phyloP scores from a whole-genome alignment of 35 echinoderm and acorn worm genomes.

The Heliocidaris tuberculata region DNA sequence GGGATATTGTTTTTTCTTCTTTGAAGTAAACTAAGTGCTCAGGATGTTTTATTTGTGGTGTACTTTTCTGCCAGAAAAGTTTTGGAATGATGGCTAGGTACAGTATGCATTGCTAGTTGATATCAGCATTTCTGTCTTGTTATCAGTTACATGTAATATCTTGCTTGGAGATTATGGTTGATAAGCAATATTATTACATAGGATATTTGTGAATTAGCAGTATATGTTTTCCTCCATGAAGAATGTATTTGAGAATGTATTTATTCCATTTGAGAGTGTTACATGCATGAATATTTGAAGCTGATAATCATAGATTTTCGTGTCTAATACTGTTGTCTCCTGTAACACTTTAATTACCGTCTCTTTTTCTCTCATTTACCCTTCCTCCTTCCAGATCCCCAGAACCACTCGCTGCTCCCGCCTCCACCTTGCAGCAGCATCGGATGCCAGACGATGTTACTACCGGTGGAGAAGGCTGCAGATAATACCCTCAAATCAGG shows the following conservation, averaged over 20 bases:
- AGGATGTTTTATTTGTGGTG: background rate
- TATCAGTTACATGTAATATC: background rate
- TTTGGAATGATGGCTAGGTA: background rate
- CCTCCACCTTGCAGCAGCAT: conserved; percentile 27
- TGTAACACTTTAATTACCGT: background rate
- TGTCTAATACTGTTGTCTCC: background rate
- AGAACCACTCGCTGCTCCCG: conserved; percentile 26
- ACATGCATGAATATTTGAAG: too few species aligned
- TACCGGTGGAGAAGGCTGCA: background rate
- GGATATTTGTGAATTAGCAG: too few species aligned
- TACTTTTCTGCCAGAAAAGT: background rate
- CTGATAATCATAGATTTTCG: background rate
- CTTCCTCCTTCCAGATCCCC: background rate
- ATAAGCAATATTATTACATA: too few species aligned
- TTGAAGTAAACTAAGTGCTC: background rate
- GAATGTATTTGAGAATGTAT: too few species aligned
- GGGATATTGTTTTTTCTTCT: background rate
- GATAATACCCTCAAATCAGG: conserved; percentile 66
- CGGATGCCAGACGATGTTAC: conserved; percentile 33
- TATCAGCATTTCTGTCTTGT: background rate
- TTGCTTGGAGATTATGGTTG: too few species aligned
- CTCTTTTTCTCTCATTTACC: background rate
- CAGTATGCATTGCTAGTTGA: background rate
- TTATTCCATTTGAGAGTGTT: too few species aligned
- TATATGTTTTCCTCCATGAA: too few species aligned